Conservation (phyloP, 2,113 vertebrate genomes). For the Pagrus major region DNA sequence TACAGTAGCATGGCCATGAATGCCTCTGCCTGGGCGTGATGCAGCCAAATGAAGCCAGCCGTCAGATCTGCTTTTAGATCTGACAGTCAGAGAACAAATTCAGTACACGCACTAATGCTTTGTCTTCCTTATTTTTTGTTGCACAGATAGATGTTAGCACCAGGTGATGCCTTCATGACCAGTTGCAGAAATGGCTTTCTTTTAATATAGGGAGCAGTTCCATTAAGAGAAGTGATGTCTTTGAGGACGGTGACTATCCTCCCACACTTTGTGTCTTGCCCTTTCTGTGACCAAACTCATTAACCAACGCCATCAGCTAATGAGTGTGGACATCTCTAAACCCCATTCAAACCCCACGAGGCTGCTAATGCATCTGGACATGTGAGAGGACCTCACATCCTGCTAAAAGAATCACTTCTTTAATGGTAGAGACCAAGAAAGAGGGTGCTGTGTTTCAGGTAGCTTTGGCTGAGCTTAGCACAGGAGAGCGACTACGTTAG, state of each 20-base stretch:
- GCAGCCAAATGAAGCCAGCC: conserved; percentile 71
- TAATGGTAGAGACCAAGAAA: conserved; percentile 72
- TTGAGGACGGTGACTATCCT: conserved; percentile 58
- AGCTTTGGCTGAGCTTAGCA: conserved; percentile 80
- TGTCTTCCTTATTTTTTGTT: background rate
- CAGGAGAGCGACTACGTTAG: conserved; percentile 77
- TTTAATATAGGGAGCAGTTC: conserved; percentile 63
- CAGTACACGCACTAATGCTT: conserved; percentile 37
- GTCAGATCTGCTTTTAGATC: conserved; percentile 58
- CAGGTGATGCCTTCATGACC: conserved; percentile 84
- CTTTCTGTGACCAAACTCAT: conserved; percentile 55
- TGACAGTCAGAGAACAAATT: conserved; percentile 34
- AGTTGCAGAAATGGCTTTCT: conserved; percentile 68
- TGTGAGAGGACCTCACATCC: conserved; percentile 59
- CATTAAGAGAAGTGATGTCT: conserved; percentile 79
- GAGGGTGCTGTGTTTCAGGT: conserved; percentile 65
- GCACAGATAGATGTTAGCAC: conserved; percentile 52
- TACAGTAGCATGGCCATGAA: conserved; percentile 79
- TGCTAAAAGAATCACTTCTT: conserved; percentile 78
- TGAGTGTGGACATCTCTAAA: conserved; percentile 31
- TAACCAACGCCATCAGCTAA: conserved; percentile 34
- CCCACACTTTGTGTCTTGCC: conserved; percentile 29
- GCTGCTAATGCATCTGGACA: conserved; percentile 15
- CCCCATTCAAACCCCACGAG: conserved; percentile 26
- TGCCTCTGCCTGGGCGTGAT: conserved; percentile 70